Conservation (phyloP, 92 coral and sea anemone species). For the Epizoanthus ramosus region DNA sequence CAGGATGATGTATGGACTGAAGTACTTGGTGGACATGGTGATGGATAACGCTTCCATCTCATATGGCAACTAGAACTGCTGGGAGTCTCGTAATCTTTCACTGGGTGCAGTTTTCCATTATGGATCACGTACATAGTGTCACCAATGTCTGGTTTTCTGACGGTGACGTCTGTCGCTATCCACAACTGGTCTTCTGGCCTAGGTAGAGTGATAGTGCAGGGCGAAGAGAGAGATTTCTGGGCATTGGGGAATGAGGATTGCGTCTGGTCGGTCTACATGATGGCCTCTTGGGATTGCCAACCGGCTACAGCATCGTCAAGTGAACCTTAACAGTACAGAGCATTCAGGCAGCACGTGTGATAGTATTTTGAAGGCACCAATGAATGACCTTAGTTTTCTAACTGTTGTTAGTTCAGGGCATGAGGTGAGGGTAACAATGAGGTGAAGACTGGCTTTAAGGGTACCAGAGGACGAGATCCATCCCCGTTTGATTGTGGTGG, state of each 20-base stretch:
- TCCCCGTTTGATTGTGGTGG: conserved; percentile 37
- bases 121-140: conserved; percentile 46
- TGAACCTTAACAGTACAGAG: conserved; percentile 31
- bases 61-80: conserved; percentile 60
- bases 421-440: conserved; percentile 29
- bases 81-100: conserved; percentile 55
- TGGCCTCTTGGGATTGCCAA: conserved; percentile 18
- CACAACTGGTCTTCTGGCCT: conserved; percentile 38
- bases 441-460: conserved; percentile 57
- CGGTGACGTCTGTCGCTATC: conserved; percentile 52
- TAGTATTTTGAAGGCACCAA: conserved; percentile 35
- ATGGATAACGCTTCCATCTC: conserved; percentile 61
- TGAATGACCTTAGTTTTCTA: conserved; percentile 37
- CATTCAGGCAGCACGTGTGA: conserved; percentile 36
- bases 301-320: conserved; percentile 49
- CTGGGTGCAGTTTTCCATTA: conserved; percentile 35
- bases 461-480: conserved; percentile 47
- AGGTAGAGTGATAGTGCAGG: conserved; percentile 39
- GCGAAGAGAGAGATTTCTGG: conserved; percentile 29
- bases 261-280: conserved; percentile 41
- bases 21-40: conserved; percentile 49
- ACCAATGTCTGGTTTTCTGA: conserved; percentile 40
- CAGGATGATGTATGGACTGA: conserved; percentile 51
- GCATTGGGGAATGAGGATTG: conserved; percentile 29
- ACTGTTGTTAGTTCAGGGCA: conserved; percentile 43